phyloP scores from a whole-genome alignment of 2,797 vertebrate genomes.

The Chrysocyon brachyurus region DNA sequence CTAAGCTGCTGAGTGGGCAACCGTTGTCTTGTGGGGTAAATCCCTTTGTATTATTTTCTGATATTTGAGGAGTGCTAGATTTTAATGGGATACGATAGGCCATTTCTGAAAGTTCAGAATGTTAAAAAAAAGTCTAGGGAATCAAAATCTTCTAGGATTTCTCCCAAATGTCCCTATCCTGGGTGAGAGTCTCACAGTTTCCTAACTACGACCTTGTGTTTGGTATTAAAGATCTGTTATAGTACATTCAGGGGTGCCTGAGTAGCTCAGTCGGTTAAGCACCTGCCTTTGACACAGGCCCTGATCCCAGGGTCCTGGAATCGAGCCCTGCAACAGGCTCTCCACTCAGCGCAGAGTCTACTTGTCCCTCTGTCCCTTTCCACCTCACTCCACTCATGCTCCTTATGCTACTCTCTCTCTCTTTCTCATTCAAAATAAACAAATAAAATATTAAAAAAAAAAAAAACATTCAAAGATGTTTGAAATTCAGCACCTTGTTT shows the following conservation, averaged over 20 bases:
- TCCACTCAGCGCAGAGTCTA: not conserved
- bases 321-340: not conserved
- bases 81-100: not conserved
- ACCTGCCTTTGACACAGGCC: not conserved
- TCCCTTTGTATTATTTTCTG: not conserved
- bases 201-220: not conserved
- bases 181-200: not conserved
- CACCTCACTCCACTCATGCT: not conserved
- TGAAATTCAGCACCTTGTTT: not conserved
- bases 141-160: not conserved
- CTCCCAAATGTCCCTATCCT: not conserved
- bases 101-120: not conserved
- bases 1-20: not conserved
- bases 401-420: not conserved
- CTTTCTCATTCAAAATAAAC: not conserved
- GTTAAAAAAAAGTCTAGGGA: not conserved
- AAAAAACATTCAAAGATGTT: not conserved
- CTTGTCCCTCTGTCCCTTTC: not conserved
- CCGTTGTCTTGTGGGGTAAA: not conserved
- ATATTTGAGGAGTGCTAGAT: not conserved
- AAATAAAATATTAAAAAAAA: not conserved
- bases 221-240: not conserved
- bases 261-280: not conserved
- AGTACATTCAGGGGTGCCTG: not conserved
- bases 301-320: not conserved